Conservation (phyloP, 2,113 vertebrate species). For the Oreocharis arfaki region DNA sequence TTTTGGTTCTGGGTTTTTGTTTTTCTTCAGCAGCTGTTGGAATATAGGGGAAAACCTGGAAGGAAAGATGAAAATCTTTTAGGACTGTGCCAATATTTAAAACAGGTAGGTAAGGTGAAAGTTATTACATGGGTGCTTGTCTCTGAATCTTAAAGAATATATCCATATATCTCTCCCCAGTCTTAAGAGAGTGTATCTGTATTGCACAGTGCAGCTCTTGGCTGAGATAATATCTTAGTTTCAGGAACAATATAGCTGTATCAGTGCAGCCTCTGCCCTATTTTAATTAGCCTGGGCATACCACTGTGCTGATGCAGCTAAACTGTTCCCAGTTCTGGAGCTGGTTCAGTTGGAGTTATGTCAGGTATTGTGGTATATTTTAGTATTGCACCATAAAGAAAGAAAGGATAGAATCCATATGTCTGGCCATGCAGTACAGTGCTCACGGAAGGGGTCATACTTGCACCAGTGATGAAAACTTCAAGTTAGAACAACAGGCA, state of each 20-base stretch:
- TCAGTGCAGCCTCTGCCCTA: constrained; percentile 39
- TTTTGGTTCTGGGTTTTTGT: background rate
- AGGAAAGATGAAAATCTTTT: background rate
- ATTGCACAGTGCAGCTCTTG: background rate
- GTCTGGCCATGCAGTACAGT: background rate
- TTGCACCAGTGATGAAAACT: background rate
- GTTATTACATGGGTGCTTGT: background rate
- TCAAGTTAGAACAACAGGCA: background rate
- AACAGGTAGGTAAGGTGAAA: constrained; percentile 9
- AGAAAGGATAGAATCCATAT: constrained; percentile 4
- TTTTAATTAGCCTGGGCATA: constrained; percentile 54
- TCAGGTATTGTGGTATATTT: constrained; percentile 34
- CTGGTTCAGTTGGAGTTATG: constrained; percentile 33
- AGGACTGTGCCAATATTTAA: background rate
- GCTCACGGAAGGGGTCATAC: background rate
- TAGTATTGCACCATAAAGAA: constrained; percentile 25
- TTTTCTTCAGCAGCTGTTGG: background rate
- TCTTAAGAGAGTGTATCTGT: background rate
- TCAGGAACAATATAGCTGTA: constrained; percentile 29
- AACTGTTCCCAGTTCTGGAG: constrained; percentile 32
- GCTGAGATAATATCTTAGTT: constrained; percentile 44
- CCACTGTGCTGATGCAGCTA: constrained; percentile 45
- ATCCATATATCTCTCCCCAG: background rate
- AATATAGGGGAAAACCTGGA: background rate
- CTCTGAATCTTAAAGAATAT: background rate